These are phyloP conservation scores for Berghia stephanieae DNA, from an alignment of 1,140 invertebrate genomes.

Conservation along the genomic window DNA sequence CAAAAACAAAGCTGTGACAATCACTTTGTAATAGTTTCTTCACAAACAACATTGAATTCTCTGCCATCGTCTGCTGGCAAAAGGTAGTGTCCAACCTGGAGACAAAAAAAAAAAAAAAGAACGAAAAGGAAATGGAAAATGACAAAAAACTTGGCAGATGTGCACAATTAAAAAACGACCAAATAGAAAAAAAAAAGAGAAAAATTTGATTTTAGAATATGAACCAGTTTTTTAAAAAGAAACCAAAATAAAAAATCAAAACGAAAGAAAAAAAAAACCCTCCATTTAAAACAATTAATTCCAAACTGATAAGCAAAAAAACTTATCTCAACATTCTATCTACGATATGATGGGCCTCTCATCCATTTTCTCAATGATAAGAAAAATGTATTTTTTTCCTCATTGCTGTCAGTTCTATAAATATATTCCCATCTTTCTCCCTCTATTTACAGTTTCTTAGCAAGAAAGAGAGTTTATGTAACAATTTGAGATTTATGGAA, in stretches of 20 bases:
- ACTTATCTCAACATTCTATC: too few relatives aligned
- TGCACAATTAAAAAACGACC: not conserved
- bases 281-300: not conserved
- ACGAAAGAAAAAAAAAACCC: not conserved
- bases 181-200: not conserved
- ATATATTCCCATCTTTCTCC: too few relatives aligned
- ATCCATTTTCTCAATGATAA: too few relatives aligned
- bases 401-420: too few relatives aligned
- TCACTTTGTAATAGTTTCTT: slow-evolving; percentile 45
- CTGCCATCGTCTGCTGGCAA: slow-evolving; percentile 50
- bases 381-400: not conserved
- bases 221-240: not conserved
- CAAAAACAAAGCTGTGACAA: not conserved
- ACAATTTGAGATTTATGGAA: not conserved
- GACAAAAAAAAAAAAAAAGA: slow-evolving; percentile 19
- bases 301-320: too few relatives aligned
- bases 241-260: not conserved
- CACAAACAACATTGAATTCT: slow-evolving; percentile 54
- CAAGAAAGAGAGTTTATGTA: too few relatives aligned
- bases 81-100: slow-evolving; percentile 56
- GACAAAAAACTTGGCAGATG: not conserved
- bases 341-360: too few relatives aligned
- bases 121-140: slow-evolving; percentile 1
- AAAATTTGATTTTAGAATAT: not conserved
- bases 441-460: too few relatives aligned